Percentiles rank a stretch among this genome's conserved stretches.
Evolutionary conservation across 2,113 vertebrate genomes (phyloP).

Genomic region (Syngnathus scovelli): DNA sequence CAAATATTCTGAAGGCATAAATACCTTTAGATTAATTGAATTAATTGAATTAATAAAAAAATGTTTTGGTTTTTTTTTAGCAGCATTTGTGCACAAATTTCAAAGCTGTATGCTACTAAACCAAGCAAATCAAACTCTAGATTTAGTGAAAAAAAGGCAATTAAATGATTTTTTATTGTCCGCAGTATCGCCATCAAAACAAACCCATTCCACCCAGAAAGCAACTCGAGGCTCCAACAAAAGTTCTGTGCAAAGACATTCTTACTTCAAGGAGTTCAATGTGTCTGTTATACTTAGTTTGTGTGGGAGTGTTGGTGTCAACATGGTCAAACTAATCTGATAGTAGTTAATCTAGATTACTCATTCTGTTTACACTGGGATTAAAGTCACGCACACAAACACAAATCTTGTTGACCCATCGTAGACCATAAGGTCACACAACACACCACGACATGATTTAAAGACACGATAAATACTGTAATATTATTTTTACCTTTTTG

Average conservation of each 20-base stretch:
- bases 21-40: too few relatives aligned
- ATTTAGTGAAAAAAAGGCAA: not conserved
- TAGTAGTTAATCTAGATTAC: not conserved
- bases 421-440: not conserved
- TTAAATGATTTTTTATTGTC: not conserved
- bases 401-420: too few relatives aligned
- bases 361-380: not conserved
- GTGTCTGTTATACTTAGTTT: not conserved
- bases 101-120: not conserved
- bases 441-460: not conserved
- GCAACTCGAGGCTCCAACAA: not conserved
- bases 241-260: not conserved
- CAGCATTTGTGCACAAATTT: not conserved
- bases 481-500: not conserved
- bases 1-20: too few relatives aligned
- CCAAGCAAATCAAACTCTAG: not conserved
- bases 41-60: not conserved
- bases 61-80: not conserved
- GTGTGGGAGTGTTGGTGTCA: not conserved
- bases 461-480: not conserved
- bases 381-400: not conserved
- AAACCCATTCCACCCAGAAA: not conserved
- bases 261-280: not conserved
- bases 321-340: not conserved
- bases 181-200: not conserved